These are phyloP conservation scores for Kryphioiulus occultus DNA, from an alignment of 2,888 invertebrate genomes.

Conservation along the genomic window DNA sequence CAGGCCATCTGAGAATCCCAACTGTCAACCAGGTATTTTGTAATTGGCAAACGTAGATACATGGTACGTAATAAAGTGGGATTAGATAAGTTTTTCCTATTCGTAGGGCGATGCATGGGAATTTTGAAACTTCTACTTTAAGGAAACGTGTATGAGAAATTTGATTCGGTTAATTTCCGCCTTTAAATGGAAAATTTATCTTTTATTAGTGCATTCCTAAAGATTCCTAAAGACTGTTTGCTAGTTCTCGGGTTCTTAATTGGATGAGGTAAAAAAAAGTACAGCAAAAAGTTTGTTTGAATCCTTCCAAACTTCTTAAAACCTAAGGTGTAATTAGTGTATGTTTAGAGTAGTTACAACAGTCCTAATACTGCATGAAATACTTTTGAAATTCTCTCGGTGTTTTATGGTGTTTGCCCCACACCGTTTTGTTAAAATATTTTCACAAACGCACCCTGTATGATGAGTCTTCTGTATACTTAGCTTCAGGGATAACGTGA, in stretches of 20 bases:
- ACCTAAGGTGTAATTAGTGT: neutral
- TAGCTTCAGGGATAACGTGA: conserved; percentile 15
- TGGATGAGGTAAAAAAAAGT: neutral
- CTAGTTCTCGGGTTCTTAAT: neutral
- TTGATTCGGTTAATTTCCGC: neutral
- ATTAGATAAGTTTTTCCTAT: neutral
- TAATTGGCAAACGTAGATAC: conserved; percentile 28
- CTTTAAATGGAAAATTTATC: neutral
- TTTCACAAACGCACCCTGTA: neutral
- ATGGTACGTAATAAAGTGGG: neutral
- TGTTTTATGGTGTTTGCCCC: neutral
- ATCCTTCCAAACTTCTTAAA: neutral
- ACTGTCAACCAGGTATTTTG: conserved; percentile 19
- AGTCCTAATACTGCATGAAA: neutral
- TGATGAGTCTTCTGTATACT: neutral
- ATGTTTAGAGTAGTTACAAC: neutral
- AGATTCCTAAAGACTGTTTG: neutral
- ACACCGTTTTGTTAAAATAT: neutral
- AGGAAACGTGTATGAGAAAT: neutral
- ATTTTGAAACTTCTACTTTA: neutral
- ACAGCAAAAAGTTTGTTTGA: neutral
- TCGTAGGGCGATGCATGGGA: neutral
- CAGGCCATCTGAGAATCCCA: conserved; percentile 21
- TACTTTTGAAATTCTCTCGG: neutral
- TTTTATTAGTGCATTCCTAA: neutral